phyloP scores from a whole-genome alignment of 2,113 vertebrate genomes.

The Collichthys lucidus region DNA sequence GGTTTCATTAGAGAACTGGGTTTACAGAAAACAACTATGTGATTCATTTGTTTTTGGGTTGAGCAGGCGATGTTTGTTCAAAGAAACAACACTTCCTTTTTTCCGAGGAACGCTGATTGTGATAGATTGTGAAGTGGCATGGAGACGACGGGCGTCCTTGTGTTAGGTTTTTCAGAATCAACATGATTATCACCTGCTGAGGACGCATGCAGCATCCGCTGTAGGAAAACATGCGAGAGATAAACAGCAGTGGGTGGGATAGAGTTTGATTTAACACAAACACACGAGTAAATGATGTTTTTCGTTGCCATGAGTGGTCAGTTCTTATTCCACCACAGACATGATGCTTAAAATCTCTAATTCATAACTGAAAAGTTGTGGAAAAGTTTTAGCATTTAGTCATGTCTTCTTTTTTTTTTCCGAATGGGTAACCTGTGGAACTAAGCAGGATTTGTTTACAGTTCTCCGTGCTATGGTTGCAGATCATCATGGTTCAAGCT shows the following conservation, averaged over 20 bases:
- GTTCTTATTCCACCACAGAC: constrained; percentile 7
- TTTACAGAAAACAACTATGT: neutral
- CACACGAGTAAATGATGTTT: neutral
- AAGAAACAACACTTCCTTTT: neutral
- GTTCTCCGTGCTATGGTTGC: neutral
- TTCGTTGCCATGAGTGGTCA: neutral
- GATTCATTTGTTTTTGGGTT: neutral
- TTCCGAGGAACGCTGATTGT: neutral
- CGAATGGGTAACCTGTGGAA: constrained; percentile 26
- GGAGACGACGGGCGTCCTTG: constrained; percentile 20
- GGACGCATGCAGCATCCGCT: neutral
- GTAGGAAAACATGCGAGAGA: neutral
- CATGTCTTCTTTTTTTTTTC: neutral
- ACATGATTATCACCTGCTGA: constrained; percentile 4
- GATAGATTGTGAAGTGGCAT: neutral
- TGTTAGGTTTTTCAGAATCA: constrained; percentile 19
- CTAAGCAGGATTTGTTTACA: constrained; percentile 45
- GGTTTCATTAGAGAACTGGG: constrained; percentile 44
- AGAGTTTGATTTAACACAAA: neutral
- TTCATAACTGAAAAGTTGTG: neutral
- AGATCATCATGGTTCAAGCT: constrained; percentile 15
- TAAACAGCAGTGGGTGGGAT: neutral
- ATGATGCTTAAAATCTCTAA: neutral
- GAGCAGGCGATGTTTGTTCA: neutral
- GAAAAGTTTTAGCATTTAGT: neutral